Base-by-base conservation (phyloP, 2,113 vertebrate species). In the Onychorhynchus coronatus region DNA sequence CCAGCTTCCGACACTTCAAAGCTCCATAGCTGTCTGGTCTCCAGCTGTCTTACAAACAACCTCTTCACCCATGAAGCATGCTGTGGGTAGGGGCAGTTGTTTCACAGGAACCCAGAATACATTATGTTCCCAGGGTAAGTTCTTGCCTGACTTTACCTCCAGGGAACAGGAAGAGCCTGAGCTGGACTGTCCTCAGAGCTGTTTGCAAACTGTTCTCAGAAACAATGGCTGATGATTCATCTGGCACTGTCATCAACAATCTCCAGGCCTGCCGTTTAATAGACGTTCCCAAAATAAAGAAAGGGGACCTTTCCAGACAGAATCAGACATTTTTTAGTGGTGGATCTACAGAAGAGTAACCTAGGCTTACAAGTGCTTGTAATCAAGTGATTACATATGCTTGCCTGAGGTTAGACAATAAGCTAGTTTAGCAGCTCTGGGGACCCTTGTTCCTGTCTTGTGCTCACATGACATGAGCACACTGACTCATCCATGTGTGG, bases 171-270 rank as follows among this genome's bases (percentile, higher is more conserved):
- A 95, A 92, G 75, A 97, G 93, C 47, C 79, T 77, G 68, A 94
- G 89, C 88, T 88, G 82, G 78, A 84, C 91, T 95, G 89, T 94
- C 90, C 89, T 93, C 87, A 66, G 83, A 92, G 92, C 28, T 93
- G 49, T 93, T 88, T 95, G 91, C 93, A 80, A 89, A 85, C 88
- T 88, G 53, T 92, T 95, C 91, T 91, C 79, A 87, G 88, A 92
- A 95, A 96, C 83, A 95, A 94, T 95, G 92, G 83, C 68, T 92
- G 93, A 93, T 92, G 91, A 96, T 95, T 96, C 93, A 97, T 95
- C 91, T 90, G 73, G 56, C 72, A 58, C 59, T 47, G 23, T 91
- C 89, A 94, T 70, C 84, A 91, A 72, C 89, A 72, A 31, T 59
- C 76, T 67, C 68, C 80, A 78, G 50, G 70, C 65, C 56, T 96